phyloP scores from a whole-genome alignment of 1,140 invertebrate genomes.

The Drosophila miranda region DNA sequence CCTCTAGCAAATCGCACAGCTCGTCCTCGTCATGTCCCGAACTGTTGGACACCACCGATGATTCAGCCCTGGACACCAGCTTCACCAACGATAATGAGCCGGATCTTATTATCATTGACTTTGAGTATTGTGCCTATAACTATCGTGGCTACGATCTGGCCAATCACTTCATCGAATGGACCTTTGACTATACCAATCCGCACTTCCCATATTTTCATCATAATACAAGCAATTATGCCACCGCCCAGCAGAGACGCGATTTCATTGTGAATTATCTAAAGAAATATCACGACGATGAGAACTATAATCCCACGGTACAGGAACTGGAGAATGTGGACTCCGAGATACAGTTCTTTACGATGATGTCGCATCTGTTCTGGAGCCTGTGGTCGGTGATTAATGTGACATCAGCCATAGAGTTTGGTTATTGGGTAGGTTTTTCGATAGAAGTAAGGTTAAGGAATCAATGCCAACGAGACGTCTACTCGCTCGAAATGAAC shows the following conservation, averaged over 20 bases:
- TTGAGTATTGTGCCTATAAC: conserved; percentile 97
- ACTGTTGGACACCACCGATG: conserved; percentile 63
- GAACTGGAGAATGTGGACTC: conserved; percentile 68
- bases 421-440: conserved; percentile 95
- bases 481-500: no score
- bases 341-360: conserved; percentile 91
- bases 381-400: conserved; percentile 95
- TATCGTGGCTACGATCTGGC: conserved; percentile 97
- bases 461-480: no score
- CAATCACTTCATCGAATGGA: conserved; percentile 98
- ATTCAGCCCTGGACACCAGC: conserved; percentile 66
- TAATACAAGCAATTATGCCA: conserved; percentile 87
- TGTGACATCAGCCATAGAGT: conserved; percentile 93
- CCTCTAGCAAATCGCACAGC: conserved; percentile 43
- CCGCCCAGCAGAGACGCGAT: conserved; percentile 87
- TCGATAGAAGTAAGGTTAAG: no score
- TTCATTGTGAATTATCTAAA: conserved; percentile 71
- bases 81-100: conserved; percentile 82
- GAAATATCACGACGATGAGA: conserved; percentile 58
- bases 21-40: conserved; percentile 47
- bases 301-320: conserved; percentile 57
- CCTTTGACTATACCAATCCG: conserved; percentile 92
- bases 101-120: conserved; percentile 93
- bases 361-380: conserved; percentile 97
- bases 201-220: conserved; percentile 91